phyloP scores from a whole-genome alignment of 2,888 invertebrate genomes.

The Brachylomia viminalis region DNA sequence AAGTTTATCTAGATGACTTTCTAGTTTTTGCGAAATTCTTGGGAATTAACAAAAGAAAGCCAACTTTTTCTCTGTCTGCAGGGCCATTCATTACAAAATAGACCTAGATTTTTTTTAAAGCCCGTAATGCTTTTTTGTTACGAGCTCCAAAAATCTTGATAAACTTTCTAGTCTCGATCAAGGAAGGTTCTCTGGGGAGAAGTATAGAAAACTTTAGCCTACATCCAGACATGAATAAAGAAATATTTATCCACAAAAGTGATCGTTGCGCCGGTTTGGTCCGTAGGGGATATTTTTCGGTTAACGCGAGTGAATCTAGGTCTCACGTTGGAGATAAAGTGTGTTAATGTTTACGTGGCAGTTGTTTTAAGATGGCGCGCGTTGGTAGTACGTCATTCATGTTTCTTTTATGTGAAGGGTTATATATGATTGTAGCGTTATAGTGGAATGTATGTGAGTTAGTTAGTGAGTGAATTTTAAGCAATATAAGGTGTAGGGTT shows the following conservation, averaged over 20 bases:
- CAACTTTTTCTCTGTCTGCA: conserved; percentile 5
- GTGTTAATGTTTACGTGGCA: conserved; percentile 55
- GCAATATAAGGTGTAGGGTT: not conserved
- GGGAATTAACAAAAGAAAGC: conserved; percentile 1
- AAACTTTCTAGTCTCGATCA: conserved; percentile 51
- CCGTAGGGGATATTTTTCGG: conserved; percentile 51
- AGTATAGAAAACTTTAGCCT: conserved; percentile 48
- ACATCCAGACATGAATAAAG: conserved; percentile 55
- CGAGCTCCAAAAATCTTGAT: conserved; percentile 50
- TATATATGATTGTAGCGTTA: conserved; percentile 23
- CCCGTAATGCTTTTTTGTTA: conserved; percentile 19
- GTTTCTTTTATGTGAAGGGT: conserved; percentile 39
- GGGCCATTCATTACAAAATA: conserved; percentile 25
- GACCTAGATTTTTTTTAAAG: conserved; percentile 21
- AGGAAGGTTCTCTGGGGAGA: conserved; percentile 42
- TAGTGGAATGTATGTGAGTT: conserved; percentile 16
- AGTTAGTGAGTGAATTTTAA: not conserved
- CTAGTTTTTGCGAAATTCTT: not conserved
- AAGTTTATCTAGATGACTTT: conserved; percentile 13
- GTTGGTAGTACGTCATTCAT: conserved; percentile 36
- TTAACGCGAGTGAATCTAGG: conserved; percentile 60
- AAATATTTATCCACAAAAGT: conserved; percentile 62
- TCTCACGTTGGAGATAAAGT: conserved; percentile 52
- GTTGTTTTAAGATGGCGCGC: conserved; percentile 41
- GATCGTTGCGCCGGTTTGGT: conserved; percentile 47